A percentile compares a stretch with the other conserved stretches of the same genome.
phyloP scores from a whole-genome alignment of 1,140 invertebrate species.

The Phymorhynchus buccinoides region DNA sequence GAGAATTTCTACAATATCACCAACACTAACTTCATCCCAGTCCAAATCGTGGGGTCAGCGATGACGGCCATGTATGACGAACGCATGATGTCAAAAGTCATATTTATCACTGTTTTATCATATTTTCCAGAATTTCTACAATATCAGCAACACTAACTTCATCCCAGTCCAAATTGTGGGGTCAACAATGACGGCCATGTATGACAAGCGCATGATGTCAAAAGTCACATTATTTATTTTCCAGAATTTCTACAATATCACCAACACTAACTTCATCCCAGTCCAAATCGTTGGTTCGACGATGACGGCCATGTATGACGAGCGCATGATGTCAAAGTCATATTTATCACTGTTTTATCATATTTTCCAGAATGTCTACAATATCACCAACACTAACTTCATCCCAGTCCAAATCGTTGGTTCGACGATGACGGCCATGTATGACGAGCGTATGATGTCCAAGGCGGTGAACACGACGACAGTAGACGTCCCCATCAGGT shows the following conservation, averaged over 20 bases:
- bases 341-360: too few relatives aligned
- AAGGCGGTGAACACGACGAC: constrained; percentile 33
- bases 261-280: constrained; percentile 57
- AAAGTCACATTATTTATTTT: too few relatives aligned
- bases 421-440: constrained; percentile 49
- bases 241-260: constrained; percentile 61
- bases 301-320: constrained; percentile 54
- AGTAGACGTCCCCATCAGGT: constrained; percentile 43
- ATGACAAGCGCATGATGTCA: too few relatives aligned
- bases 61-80: constrained; percentile 55
- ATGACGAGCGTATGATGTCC: constrained; percentile 50
- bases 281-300: constrained; percentile 49
- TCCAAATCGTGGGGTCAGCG: constrained; percentile 47
- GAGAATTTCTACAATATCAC: constrained; percentile 61
- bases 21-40: constrained; percentile 57
- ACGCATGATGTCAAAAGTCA: constrained; percentile 47
- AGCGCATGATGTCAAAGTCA: constrained; percentile 48
- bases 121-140: too few relatives aligned
- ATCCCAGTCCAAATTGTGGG: too few relatives aligned
- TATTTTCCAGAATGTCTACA: constrained; percentile 60
- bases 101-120: too few relatives aligned
- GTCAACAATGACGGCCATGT: too few relatives aligned
- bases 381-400: constrained; percentile 60
- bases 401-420: constrained; percentile 53
- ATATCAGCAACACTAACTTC: too few relatives aligned